phyloP scores from a whole-genome alignment of 2,113 vertebrate genomes.

The Chlamydotis undulata region DNA sequence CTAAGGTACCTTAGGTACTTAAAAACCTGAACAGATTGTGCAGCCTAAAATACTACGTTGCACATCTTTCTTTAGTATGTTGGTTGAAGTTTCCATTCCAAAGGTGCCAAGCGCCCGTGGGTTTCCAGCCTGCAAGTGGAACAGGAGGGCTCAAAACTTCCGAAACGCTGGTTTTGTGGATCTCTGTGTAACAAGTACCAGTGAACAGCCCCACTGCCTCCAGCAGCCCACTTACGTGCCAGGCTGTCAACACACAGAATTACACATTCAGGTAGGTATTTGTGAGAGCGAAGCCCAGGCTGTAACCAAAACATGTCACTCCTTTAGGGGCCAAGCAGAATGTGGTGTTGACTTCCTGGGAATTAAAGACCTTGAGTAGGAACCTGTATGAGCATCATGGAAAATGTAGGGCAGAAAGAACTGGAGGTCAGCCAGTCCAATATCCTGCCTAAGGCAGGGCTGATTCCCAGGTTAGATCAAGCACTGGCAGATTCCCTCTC shows the following conservation, averaged over 20 bases:
- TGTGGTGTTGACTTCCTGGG: neutral
- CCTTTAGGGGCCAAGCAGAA: neutral
- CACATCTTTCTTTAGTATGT: neutral
- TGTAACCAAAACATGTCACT: neutral
- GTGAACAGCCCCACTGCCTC: neutral
- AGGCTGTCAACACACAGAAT: neutral
- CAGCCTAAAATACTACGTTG: neutral
- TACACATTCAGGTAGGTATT: accelerated
- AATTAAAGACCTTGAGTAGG: neutral
- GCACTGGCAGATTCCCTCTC: neutral
- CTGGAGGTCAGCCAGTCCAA: neutral
- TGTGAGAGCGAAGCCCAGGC: neutral
- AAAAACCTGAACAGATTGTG: neutral
- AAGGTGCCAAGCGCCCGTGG: neutral
- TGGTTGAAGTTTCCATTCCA: neutral
- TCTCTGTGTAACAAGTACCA: neutral
- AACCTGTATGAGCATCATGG: neutral
- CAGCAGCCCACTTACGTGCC: neutral
- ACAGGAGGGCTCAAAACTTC: neutral
- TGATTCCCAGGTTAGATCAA: neutral
- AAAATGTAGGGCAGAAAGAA: neutral
- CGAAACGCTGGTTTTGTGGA: accelerated
- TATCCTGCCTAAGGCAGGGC: neutral
- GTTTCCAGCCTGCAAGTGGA: neutral
- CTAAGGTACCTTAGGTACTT: neutral